Percentiles rank a stretch among this genome's conserved stretches.
These are phyloP conservation scores for Meloidogyne floridensis DNA, from an alignment of 1,140 invertebrate genomes.

Conservation along the genomic window DNA sequence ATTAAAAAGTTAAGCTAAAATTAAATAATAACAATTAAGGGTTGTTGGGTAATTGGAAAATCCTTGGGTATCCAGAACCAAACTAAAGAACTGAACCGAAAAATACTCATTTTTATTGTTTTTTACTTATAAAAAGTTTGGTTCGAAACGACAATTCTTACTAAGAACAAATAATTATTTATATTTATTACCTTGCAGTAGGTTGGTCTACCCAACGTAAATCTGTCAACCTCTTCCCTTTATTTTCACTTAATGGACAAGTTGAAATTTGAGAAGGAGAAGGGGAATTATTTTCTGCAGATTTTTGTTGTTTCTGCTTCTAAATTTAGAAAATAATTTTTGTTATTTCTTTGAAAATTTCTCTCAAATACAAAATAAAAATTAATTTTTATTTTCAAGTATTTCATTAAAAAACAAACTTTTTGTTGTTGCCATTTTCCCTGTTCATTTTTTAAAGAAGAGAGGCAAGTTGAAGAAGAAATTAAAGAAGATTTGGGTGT, in stretches of 20 bases:
- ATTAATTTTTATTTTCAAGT: too few species aligned
- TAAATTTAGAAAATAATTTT: slow-evolving; percentile 1
- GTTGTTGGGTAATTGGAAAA: too few species aligned
- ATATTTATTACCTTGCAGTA: neutral
- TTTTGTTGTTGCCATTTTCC: neutral
- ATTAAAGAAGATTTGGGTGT: neutral
- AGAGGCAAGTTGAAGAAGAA: neutral
- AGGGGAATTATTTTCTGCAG: neutral
- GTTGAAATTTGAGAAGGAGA: neutral
- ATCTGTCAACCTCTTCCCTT: neutral
- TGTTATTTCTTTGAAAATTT: neutral
- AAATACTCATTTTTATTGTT: too few species aligned
- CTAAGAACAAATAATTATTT: too few species aligned
- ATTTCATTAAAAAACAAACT: neutral
- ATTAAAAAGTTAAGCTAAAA: too few species aligned
- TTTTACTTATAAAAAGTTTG: too few species aligned
- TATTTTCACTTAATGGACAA: neutral
- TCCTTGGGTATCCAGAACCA: too few species aligned
- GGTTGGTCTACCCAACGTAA: neutral
- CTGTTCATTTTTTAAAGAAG: neutral
- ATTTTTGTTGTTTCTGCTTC: neutral
- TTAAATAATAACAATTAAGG: too few species aligned
- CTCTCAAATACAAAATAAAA: too few species aligned
- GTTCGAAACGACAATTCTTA: too few species aligned
- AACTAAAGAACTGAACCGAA: too few species aligned